Evolutionary conservation across 2,888 invertebrate genomes (phyloP).

Genomic region (Chydorus sphaericus): DNA sequence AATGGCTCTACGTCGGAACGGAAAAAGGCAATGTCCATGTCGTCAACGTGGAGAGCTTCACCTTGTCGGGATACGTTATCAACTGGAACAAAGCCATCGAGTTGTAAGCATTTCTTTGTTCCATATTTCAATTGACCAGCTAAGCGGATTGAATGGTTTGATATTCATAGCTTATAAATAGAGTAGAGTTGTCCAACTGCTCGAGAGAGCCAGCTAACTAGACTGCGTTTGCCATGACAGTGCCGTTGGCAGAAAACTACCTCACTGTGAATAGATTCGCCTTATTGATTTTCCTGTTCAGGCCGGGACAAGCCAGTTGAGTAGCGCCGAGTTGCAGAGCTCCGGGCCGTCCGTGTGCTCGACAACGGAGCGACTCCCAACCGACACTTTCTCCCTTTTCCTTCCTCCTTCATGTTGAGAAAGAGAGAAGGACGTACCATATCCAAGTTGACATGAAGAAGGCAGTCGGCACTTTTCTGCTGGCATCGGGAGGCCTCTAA

Average conservation of each 20-base stretch:
- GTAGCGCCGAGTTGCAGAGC: too few species aligned
- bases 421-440: too few species aligned
- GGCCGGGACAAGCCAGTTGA: neutral
- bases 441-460: too few species aligned
- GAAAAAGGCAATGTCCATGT: constrained; percentile 96
- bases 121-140: neutral
- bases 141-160: neutral
- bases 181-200: too few species aligned
- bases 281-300: neutral
- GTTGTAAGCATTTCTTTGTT: constrained; percentile 56
- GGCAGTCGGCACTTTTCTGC: too few species aligned
- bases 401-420: too few species aligned
- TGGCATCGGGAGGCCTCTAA: too few species aligned
- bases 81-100: constrained; percentile 99
- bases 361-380: too few species aligned
- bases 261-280: neutral
- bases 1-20: constrained; percentile 97
- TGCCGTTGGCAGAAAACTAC: neutral
- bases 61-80: constrained; percentile 93
- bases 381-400: too few species aligned
- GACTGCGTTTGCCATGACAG: neutral
- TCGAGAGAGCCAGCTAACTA: neutral
- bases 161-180: neutral
- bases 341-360: too few species aligned
- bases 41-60: constrained; percentile 89